Percentiles rank a stretch among this genome's conserved stretches.
Evolutionary conservation across 2,797 vertebrate genomes (phyloP).

Genomic region (Coranthus polyacanthus): DNA sequence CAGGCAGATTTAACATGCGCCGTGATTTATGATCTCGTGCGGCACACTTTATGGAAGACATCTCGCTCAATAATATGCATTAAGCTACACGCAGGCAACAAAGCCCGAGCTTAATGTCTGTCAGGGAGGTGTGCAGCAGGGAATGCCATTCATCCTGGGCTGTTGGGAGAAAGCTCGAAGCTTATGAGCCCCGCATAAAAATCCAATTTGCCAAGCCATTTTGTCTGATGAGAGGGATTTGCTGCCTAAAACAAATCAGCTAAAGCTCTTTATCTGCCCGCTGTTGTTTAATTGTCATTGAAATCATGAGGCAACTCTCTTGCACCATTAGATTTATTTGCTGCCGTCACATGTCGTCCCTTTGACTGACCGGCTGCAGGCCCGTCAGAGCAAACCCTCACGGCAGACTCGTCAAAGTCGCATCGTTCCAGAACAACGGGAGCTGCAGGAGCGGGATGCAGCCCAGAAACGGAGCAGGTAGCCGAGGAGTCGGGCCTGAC

Average conservation of each 20-base stretch:
- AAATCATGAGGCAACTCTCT: slow-evolving; percentile 75
- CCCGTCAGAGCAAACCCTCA: background rate
- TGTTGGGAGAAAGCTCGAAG: too few species aligned
- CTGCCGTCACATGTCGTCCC: background rate
- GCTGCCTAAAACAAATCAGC: slow-evolving; percentile 71
- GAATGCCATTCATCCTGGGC: too few species aligned
- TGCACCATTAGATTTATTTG: slow-evolving; percentile 48
- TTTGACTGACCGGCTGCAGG: background rate
- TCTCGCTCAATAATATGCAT: slow-evolving; percentile 16
- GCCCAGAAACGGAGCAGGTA: too few species aligned
- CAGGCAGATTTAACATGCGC: too few species aligned
- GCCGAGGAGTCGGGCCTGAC: too few species aligned
- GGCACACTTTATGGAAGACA: too few species aligned
- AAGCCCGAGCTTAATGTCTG: slow-evolving; percentile 24
- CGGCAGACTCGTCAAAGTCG: too few species aligned
- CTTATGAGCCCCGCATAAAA: slow-evolving; percentile 66
- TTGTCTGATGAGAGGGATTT: slow-evolving; percentile 78
- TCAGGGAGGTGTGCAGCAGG: too few species aligned
- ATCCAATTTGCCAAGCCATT: slow-evolving; percentile 78
- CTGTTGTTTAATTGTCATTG: slow-evolving; percentile 77
- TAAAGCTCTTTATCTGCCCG: slow-evolving; percentile 70
- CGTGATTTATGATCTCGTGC: too few species aligned
- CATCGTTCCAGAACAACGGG: too few species aligned
- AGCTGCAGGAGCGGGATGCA: too few species aligned
- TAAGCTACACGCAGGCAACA: slow-evolving; percentile 5